phyloP scores from a whole-genome alignment of 1,140 invertebrate species.

The Sminthurinus signatus region DNA sequence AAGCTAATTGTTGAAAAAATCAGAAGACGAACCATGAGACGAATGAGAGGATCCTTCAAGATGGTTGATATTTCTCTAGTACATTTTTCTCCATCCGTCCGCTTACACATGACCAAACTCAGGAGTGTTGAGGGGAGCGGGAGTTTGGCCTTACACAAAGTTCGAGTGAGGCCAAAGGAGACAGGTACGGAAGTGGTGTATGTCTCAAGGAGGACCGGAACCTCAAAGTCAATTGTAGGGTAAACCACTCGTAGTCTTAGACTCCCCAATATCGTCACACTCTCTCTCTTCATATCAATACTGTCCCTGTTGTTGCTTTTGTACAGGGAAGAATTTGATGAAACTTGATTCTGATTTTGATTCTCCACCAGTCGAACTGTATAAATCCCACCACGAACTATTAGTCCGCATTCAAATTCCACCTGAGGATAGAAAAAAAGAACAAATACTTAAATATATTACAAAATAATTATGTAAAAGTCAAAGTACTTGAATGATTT shows the following conservation, averaged over 20 bases:
- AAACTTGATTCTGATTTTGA: too few species aligned
- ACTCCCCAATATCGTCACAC: background rate
- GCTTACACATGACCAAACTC: conserved; percentile 21
- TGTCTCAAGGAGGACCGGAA: conserved; percentile 30
- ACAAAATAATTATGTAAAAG: too few species aligned
- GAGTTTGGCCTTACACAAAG: conserved; percentile 26
- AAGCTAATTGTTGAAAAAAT: too few species aligned
- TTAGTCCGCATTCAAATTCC: conserved; percentile 31
- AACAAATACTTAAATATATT: background rate
- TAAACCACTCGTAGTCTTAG: conserved; percentile 21
- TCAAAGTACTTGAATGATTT: too few species aligned
- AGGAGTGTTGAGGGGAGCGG: conserved; percentile 27
- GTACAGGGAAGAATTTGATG: background rate
- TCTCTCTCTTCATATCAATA: background rate
- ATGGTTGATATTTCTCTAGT: conserved; percentile 15
- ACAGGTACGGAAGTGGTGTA: conserved; percentile 29
- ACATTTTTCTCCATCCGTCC: conserved; percentile 15
- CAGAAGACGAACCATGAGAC: too few species aligned
- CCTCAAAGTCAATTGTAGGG: conserved; percentile 39
- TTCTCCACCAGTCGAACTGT: conserved; percentile 10
- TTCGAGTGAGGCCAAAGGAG: conserved; percentile 31
- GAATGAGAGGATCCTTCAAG: conserved; percentile 19
- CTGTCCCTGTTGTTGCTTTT: background rate
- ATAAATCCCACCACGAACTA: conserved; percentile 34
- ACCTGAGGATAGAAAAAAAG: conserved; percentile 21